phyloP scores from a whole-genome alignment of 2,113 vertebrate genomes.

The Diadophis punctatus region DNA sequence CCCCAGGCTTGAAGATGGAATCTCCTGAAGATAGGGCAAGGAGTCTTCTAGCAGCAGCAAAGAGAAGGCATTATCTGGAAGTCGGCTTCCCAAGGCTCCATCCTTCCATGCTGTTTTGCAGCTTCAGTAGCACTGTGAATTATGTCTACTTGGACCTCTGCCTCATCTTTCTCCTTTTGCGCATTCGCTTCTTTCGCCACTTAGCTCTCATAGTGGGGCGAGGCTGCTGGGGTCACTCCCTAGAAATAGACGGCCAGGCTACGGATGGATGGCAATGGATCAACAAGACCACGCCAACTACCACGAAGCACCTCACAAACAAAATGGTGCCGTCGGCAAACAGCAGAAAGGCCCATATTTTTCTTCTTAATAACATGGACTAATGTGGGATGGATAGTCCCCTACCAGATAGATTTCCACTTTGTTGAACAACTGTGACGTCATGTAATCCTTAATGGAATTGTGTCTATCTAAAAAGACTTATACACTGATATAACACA shows the following conservation, averaged over 20 bases:
- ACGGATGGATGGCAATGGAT: too few relatives aligned
- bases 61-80: constrained; percentile 1
- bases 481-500: background rate
- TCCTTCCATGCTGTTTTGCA: constrained; percentile 25
- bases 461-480: background rate
- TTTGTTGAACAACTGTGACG: background rate
- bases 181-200: too few relatives aligned
- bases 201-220: too few relatives aligned
- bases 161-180: constrained; percentile 94
- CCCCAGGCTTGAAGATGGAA: constrained; percentile 3
- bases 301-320: too few relatives aligned
- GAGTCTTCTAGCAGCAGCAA: constrained; percentile 12
- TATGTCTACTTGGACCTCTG: constrained; percentile 87
- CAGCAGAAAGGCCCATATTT: too few relatives aligned
- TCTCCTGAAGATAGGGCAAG: background rate
- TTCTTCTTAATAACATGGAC: background rate
- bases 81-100: background rate
- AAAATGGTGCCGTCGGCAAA: too few relatives aligned
- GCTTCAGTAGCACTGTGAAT: constrained; percentile 39
- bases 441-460: background rate
- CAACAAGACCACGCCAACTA: too few relatives aligned
- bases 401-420: background rate
- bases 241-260: too few relatives aligned
- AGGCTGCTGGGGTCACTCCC: too few relatives aligned
- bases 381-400: background rate